Percentiles rank a stretch among this genome's conserved stretches.
Conservation (phyloP, 1,140 invertebrate genomes). For the Caligus rogercresseyi region DNA sequence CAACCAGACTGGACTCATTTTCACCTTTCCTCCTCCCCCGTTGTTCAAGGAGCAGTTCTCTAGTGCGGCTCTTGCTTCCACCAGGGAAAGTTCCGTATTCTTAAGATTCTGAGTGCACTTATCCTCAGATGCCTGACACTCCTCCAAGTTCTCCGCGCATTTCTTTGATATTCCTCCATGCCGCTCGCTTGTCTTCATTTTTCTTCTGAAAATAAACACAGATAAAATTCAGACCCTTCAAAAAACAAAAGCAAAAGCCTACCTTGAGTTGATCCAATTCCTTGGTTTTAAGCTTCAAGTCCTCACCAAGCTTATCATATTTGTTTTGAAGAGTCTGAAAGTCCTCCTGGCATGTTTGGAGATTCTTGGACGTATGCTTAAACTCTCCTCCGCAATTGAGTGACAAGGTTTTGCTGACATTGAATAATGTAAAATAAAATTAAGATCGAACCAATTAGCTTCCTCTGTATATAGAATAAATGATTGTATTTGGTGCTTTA, state of each 20-base stretch:
- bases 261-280: background rate
- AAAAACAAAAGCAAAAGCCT: background rate
- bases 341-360: background rate
- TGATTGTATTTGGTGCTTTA: too few species aligned
- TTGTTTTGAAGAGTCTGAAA: background rate
- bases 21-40: too few species aligned
- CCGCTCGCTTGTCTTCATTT: background rate
- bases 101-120: background rate
- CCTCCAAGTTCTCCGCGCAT: background rate
- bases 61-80: background rate
- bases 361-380: background rate
- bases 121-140: background rate
- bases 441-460: too few species aligned
- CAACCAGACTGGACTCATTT: too few species aligned
- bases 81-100: background rate
- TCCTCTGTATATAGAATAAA: too few species aligned
- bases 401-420: background rate
- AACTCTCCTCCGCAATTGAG: background rate
- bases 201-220: background rate
- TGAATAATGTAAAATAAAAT: too few species aligned
- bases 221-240: background rate
- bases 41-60: too few species aligned
- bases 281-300: background rate
- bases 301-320: background rate
- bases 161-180: background rate